Percentiles rank a stretch among this genome's conserved stretches.
Evolutionary conservation across 2,113 vertebrate species (phyloP).

Genomic region (Bombycilla garrulus): DNA sequence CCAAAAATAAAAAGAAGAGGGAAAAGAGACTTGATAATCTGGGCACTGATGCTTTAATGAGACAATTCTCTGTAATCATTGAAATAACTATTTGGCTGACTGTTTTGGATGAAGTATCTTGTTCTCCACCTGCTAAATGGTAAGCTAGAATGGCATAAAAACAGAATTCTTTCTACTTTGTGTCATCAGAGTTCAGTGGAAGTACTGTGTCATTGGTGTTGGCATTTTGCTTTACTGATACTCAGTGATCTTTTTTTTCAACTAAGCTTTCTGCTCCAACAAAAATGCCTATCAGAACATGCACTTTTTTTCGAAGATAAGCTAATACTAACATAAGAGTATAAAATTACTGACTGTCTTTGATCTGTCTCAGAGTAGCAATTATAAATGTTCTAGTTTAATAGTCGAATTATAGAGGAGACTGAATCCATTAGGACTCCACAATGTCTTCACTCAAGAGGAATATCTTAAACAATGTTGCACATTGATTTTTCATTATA

Average conservation of each 20-base stretch:
- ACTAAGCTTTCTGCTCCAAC: neutral
- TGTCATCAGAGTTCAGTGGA: neutral
- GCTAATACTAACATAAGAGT: neutral
- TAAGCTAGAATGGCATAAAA: neutral
- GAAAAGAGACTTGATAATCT: neutral
- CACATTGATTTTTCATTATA: neutral
- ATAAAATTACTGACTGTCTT: neutral
- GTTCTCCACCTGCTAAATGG: neutral
- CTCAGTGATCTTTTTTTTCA: neutral
- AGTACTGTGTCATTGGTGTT: neutral
- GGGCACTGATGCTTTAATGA: neutral
- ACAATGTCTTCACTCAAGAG: neutral
- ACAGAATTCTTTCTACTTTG: neutral
- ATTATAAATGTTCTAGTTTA: neutral
- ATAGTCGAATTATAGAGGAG: neutral
- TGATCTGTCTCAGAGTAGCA: neutral
- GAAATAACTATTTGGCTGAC: neutral
- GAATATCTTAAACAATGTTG: neutral
- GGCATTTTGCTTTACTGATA: neutral
- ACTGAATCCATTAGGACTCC: neutral
- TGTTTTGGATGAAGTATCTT: neutral
- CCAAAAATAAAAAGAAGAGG: neutral
- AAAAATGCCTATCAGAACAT: neutral
- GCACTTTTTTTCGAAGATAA: neutral
- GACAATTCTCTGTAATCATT: constrained; percentile 17